These are phyloP conservation scores for Poeciliopsis retropinna DNA, from an alignment of 2,113 vertebrate species.

Conservation along the genomic window DNA sequence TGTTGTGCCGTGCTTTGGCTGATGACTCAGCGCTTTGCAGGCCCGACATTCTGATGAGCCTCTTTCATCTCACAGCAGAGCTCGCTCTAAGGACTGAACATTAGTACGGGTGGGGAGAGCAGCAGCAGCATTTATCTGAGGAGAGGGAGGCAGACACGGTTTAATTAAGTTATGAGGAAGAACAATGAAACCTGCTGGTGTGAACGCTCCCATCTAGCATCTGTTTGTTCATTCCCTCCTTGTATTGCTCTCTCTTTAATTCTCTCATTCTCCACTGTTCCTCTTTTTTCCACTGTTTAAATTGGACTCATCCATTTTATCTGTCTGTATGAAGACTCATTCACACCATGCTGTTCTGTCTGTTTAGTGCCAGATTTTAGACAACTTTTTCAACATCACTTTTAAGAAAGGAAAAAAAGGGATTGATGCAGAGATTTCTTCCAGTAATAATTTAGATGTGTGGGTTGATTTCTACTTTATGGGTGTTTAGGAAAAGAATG, in stretches of 20 bases:
- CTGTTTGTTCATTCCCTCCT: conserved; percentile 11
- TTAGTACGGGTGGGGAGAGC: conserved; percentile 36
- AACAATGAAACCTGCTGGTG: conserved; percentile 52
- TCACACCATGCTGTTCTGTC: conserved; percentile 20
- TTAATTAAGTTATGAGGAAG: conserved; percentile 62
- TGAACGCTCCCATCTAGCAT: conserved; percentile 24
- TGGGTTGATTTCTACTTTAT: not conserved
- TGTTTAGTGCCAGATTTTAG: not conserved
- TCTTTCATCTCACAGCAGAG: conserved; percentile 51
- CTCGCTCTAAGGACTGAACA: conserved; percentile 42
- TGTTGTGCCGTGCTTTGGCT: conserved; percentile 35
- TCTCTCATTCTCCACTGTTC: conserved; percentile 8
- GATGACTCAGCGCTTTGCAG: conserved; percentile 58
- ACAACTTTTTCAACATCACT: conserved; percentile 29
- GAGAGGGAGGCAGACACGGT: conserved; percentile 8
- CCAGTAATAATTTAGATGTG: conserved; percentile 34
- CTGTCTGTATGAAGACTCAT: conserved; percentile 31
- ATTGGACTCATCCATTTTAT: conserved; percentile 52
- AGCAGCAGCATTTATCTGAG: conserved; percentile 47
- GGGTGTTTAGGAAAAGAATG: not conserved
- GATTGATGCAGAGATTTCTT: conserved; percentile 20
- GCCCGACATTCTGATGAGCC: conserved; percentile 50
- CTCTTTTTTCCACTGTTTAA: conserved; percentile 3
- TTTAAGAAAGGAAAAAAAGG: conserved; percentile 18
- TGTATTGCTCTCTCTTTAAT: conserved; percentile 18